phyloP scores from a whole-genome alignment of 2,113 vertebrate genomes.

The Varanus komodoensis region DNA sequence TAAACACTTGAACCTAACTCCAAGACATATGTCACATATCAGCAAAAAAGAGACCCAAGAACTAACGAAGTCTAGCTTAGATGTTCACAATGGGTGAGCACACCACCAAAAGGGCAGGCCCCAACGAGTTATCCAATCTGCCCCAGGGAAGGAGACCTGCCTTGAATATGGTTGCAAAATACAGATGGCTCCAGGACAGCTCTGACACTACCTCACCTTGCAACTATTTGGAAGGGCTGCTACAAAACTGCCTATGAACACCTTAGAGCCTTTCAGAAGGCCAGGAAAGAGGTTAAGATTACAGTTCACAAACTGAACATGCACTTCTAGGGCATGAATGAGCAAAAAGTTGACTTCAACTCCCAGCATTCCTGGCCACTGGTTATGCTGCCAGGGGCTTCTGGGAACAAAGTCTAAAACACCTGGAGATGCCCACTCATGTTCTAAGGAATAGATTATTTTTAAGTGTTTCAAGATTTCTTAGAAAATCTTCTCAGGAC shows the following conservation, averaged over 20 bases:
- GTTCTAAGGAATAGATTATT: no score
- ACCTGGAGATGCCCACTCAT: no score
- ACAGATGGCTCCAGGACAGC: not conserved
- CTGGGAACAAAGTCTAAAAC: no score
- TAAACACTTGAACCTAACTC: not conserved
- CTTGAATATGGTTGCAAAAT: not conserved
- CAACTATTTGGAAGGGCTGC: not conserved
- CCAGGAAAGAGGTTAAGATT: not conserved
- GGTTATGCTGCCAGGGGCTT: no score
- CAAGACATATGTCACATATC: no score
- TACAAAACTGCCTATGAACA: no score
- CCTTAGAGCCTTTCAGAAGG: not conserved
- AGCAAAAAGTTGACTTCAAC: no score
- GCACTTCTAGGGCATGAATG: not conserved
- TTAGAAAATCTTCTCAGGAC: no score
- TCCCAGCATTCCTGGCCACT: no score
- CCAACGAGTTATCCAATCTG: not conserved
- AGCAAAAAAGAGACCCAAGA: not conserved
- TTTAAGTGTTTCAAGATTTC: no score
- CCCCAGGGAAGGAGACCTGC: not conserved
- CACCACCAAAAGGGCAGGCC: not conserved
- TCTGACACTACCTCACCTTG: not conserved
- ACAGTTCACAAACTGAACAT: not conserved
- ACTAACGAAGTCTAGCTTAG: not conserved
- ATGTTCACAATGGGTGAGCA: not conserved